Base-by-base conservation (phyloP, 2,797 vertebrate genomes). In the Tamandua tetradactyla region DNA sequence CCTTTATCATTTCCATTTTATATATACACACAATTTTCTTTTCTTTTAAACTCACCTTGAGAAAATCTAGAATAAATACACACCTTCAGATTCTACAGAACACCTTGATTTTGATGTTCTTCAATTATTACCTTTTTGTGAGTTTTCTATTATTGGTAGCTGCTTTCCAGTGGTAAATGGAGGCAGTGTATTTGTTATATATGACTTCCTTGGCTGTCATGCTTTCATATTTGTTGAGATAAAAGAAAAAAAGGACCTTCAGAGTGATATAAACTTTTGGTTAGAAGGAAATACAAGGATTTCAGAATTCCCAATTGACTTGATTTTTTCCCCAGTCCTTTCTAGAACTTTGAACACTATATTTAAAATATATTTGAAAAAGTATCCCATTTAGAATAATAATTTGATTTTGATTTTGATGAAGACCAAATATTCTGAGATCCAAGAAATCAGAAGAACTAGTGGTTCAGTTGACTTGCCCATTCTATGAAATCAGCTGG, bases 151-250 rank as follows among this genome's bases (percentile, higher is more conserved):
- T 83, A 74, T 59, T 57, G 42, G 52, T 64, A 71, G 80, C 20
- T 59, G 6, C 32, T 91, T 96, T 93, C 42, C 74, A 52, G 64
- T 89, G 91, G 87, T 69, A 94, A 85, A 68, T 64, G 22, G 93
- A 79, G 22, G 59, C 35, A 86, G 57, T 61, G 49, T n/a, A 42
- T 84, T 93, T 44, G 9, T 62, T 79, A 37, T 49, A 1, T 2
- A 13, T 68, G 42, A 84, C 2, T 84, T 78, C 69, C 10, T 55
- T 89, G 59, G 44, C 12, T 84, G 44, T 25, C 30, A 89, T 8
- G 52, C 17, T 87, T 94, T 87, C 27, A 79, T 25, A 66, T 82
- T 91, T 93, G 5, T 71, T 86, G 35, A 55, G 89, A 59, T 52
- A 27, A 72, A 72, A 37, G n/a, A 11, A 44, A 75, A 78, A 11